A percentile compares a stretch with the other conserved stretches of the same genome.
Conservation (phyloP, 2,888 invertebrate species). For the Furcula furcula region DNA sequence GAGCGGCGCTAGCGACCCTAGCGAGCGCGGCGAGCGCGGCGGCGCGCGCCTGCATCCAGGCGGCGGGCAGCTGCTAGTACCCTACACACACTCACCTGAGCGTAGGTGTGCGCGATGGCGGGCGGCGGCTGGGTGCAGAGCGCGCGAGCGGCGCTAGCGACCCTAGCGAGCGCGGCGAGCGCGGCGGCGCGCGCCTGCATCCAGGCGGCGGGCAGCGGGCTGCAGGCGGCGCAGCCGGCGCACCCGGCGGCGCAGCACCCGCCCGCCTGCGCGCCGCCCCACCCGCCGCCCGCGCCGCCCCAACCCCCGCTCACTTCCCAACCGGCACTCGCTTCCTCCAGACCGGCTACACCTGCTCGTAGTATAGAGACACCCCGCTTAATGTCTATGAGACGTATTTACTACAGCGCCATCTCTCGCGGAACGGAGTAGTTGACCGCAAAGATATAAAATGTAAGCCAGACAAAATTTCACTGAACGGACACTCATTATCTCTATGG, state of each 20-base stretch:
- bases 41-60: slow-evolving; percentile 85
- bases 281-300: slow-evolving; percentile 45
- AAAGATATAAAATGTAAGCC: too few species aligned
- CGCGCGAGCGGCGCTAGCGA: slow-evolving; percentile 84
- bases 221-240: slow-evolving; percentile 86
- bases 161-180: slow-evolving; percentile 58
- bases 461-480: too few species aligned
- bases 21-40: slow-evolving; percentile 80
- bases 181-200: slow-evolving; percentile 87
- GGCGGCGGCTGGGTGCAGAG: slow-evolving; percentile 96
- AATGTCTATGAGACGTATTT: too few species aligned
- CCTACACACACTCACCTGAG: slow-evolving; percentile 83
- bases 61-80: slow-evolving; percentile 95
- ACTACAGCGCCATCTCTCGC: too few species aligned
- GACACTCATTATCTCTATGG: too few species aligned
- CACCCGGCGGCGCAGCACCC: slow-evolving; percentile 89
- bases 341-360: slow-evolving; percentile 45
- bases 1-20: slow-evolving; percentile 81
- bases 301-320: slow-evolving; percentile 53
- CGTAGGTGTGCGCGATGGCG: slow-evolving; percentile 89
- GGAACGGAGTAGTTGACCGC: too few species aligned
- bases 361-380: too few species aligned
- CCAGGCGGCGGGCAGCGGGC: slow-evolving; percentile 83
- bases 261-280: slow-evolving; percentile 70
- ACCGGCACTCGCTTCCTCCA: slow-evolving; percentile 50